These are phyloP conservation scores for Papio anubis DNA, from an alignment of 2,113 vertebrate species.

Conservation along the genomic window DNA sequence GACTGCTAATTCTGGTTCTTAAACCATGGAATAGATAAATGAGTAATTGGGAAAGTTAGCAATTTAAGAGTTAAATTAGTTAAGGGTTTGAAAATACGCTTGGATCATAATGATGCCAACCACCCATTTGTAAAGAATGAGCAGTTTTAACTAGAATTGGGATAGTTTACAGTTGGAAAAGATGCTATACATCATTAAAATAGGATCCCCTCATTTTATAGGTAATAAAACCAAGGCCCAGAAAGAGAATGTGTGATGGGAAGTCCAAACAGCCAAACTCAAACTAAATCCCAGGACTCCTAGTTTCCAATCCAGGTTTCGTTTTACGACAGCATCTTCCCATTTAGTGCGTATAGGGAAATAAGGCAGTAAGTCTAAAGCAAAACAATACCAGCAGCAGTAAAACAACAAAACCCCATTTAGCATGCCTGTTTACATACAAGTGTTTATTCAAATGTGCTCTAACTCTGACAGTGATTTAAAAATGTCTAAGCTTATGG, in stretches of 20 bases:
- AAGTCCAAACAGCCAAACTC: neutral
- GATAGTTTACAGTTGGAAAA: neutral
- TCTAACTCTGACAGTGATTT: neutral
- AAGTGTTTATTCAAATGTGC: neutral
- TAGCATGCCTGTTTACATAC: neutral
- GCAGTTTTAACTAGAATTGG: neutral
- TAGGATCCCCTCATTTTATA: neutral
- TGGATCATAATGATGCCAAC: neutral
- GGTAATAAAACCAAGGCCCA: slow-evolving; percentile 30
- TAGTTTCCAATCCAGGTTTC: neutral
- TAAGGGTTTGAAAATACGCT: neutral
- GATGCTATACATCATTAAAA: neutral
- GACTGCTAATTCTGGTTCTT: neutral
- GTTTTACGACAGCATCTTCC: neutral
- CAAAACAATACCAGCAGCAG: neutral
- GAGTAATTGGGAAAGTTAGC: neutral
- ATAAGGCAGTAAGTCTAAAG: neutral
- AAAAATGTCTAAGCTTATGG: neutral
- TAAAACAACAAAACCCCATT: neutral
- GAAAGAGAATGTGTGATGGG: neutral
- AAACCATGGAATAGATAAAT: neutral
- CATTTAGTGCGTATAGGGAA: neutral
- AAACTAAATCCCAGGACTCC: neutral
- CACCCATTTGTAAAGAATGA: slow-evolving; percentile 5
- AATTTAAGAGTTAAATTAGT: neutral